phyloP scores from a whole-genome alignment of 1,140 invertebrate genomes.

The Sipha flava region DNA sequence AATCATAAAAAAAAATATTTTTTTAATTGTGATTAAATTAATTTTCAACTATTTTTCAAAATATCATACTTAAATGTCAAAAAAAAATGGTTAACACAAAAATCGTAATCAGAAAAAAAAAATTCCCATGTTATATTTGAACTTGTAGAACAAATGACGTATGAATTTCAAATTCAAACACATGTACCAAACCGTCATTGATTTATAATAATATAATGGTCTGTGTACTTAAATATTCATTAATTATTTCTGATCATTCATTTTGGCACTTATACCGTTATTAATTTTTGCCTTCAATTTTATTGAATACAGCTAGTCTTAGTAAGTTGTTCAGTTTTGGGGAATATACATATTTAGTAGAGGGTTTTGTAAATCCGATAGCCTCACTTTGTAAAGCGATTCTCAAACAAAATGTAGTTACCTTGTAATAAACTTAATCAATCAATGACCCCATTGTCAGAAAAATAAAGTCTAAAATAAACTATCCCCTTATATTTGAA shows the following conservation, averaged over 20 bases:
- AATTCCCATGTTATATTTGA: no score
- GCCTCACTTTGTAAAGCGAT: not conserved
- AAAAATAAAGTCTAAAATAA: not conserved
- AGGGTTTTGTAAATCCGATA: not conserved
- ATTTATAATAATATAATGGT: not conserved
- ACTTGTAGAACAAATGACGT: no score
- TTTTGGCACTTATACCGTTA: constrained; percentile 3
- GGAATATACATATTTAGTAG: not conserved
- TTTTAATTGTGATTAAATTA: no score
- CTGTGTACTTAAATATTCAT: not conserved
- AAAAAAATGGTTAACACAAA: no score
- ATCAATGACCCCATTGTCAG: not conserved
- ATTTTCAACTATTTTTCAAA: no score
- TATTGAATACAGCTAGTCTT: not conserved
- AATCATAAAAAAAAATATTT: no score
- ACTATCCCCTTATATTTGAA: no score
- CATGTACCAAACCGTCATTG: not conserved
- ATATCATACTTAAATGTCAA: no score
- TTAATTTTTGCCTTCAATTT: not conserved
- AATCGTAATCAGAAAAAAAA: no score
- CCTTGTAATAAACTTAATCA: not conserved
- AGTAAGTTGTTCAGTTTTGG: not conserved
- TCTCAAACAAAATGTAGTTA: not conserved
- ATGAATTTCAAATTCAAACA: no score
- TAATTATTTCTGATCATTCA: not conserved